These are phyloP conservation scores for Sorex fumeus DNA, from an alignment of 2,113 vertebrate species.

Conservation along the genomic window DNA sequence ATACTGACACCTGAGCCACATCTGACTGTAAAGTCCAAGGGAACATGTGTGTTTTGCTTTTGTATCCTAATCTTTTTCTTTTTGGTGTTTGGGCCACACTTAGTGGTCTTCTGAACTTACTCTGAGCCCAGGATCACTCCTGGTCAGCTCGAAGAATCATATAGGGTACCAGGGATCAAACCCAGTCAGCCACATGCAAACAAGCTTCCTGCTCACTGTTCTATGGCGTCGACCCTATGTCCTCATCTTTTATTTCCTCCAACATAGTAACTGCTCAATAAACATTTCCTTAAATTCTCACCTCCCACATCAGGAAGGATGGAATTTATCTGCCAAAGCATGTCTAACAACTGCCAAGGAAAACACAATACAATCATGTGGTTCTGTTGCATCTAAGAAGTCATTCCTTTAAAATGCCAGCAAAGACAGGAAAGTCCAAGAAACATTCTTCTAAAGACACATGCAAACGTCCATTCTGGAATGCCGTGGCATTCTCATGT, in stretches of 20 bases:
- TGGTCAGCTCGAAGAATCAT: too few relatives aligned
- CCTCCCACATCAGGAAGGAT: slow-evolving; percentile 2
- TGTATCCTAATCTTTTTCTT: neutral
- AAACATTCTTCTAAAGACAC: slow-evolving; percentile 72
- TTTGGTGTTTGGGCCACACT: too few relatives aligned
- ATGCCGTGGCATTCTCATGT: slow-evolving; percentile 67
- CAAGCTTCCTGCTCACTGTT: too few relatives aligned
- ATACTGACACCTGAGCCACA: too few relatives aligned
- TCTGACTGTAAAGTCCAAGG: neutral
- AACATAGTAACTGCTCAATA: neutral
- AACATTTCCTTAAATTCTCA: slow-evolving; percentile 51
- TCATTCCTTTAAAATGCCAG: slow-evolving; percentile 73
- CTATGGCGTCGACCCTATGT: too few relatives aligned
- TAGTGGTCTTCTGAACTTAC: too few relatives aligned
- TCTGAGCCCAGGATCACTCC: too few relatives aligned
- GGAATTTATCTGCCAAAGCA: slow-evolving; percentile 47
- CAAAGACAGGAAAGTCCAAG: slow-evolving; percentile 69
- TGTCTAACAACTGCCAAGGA: slow-evolving; percentile 56
- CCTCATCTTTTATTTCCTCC: neutral
- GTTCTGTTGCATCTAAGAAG: slow-evolving; percentile 65
- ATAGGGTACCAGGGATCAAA: too few relatives aligned
- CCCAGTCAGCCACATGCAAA: too few relatives aligned
- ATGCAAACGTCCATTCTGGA: slow-evolving; percentile 63
- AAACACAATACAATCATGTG: slow-evolving; percentile 19
- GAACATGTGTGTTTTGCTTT: neutral